Conservation (phyloP, 1,140 invertebrate species). For the Magallana gigas region DNA sequence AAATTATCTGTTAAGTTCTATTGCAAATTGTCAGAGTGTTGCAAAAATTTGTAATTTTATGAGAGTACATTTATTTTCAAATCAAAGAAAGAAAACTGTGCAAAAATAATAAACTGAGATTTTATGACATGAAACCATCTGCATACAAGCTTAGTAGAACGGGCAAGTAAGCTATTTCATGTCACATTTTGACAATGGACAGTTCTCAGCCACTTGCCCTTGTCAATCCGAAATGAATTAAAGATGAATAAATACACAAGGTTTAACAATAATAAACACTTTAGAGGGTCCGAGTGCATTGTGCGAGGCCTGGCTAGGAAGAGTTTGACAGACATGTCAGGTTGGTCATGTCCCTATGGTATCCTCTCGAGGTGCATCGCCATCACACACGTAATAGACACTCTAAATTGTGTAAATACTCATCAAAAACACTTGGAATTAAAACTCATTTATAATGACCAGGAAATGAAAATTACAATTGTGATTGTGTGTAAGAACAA, state of each 20-base stretch:
- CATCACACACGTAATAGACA: background rate
- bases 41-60: background rate
- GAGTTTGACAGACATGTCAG: slow-evolving; percentile 15
- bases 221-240: slow-evolving; percentile 35
- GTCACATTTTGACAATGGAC: slow-evolving; percentile 21
- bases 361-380: background rate
- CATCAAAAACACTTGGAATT: slow-evolving; percentile 17
- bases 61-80: background rate
- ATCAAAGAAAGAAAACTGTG: background rate
- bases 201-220: slow-evolving; percentile 22
- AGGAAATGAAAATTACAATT: slow-evolving; percentile 34
- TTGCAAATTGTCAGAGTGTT: background rate
- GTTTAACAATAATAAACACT: slow-evolving; percentile 35
- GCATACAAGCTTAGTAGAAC: background rate
- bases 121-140: slow-evolving; percentile 9
- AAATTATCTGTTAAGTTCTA: background rate
- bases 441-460: slow-evolving; percentile 31
- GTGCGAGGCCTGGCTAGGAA: slow-evolving; percentile 2
- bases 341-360: slow-evolving; percentile 1
- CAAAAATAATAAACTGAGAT: background rate
- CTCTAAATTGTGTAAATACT: slow-evolving; percentile 2
- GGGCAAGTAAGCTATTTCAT: slow-evolving; percentile 19
- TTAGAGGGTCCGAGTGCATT: background rate
- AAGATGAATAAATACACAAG: slow-evolving; percentile 34
- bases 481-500: slow-evolving; percentile 13